Base-by-base conservation (phyloP, 2,888 invertebrate species). In the Cephonodes hylas region DNA sequence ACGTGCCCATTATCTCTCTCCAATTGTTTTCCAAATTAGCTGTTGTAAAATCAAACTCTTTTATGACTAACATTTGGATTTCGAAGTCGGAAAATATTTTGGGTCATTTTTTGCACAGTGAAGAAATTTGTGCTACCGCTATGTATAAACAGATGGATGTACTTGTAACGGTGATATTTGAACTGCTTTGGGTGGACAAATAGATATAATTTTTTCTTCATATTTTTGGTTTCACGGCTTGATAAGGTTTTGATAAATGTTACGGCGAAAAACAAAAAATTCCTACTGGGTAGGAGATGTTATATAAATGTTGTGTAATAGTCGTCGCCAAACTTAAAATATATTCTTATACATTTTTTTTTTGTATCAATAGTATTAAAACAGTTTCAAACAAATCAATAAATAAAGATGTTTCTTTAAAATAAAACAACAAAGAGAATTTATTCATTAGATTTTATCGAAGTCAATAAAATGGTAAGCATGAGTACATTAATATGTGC, bases 11-110 rank as follows among this genome's bases (percentile, higher is more conserved):
- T 70, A 70, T 59, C 42, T 67, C 68, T 69, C 71, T 64, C 70
- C 76, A 72, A 80, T 81, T 83, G 82, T 83, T 74, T 77, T 72
- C 73, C 67, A 73, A 77, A 77, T 70, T 57, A 69, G 57, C 65
- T 63, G 72, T 75, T 75, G 69, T 82, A 79, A 78, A 78, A 69
- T 68, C 68, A 67, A 66, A 78, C 76, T 57, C 61, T 31, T 75
- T 75, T 77, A 79, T 74, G 72, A 66, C 66, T 64, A 53, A 67
- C 83, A 83, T 80, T 76, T 82, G 31, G 81, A 60, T 68, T 63
- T 58, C 67, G 64, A 45, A 62, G 65, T 72, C 61, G 56, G 64
- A 59, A 67, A 67, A 75, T 66, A 63, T 60, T 60, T 60, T 53
- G 53, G 48, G 25, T 53, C n/a, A 42, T 60, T 60, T 38, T 60